phyloP scores from a whole-genome alignment of 2,797 vertebrate genomes.

The Sphenopsis melanotis region DNA sequence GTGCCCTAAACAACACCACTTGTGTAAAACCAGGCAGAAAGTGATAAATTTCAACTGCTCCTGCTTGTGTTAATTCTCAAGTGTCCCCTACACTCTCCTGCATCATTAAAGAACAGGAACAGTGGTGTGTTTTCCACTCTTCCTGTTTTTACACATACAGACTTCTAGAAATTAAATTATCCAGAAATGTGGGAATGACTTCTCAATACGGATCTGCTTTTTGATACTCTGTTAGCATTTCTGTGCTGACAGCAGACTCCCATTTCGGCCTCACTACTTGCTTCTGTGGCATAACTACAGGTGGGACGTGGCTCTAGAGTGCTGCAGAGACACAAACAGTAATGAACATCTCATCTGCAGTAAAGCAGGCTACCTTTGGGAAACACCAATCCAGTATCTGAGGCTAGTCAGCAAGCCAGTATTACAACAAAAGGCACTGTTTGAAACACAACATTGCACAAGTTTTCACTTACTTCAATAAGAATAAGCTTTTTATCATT shows the following conservation, averaged over 20 bases:
- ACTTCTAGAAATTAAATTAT: background rate
- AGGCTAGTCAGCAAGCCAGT: background rate
- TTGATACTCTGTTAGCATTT: background rate
- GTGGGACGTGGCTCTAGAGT: background rate
- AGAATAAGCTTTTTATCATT: constrained; percentile 85
- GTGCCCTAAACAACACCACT: background rate
- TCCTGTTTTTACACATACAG: fast-evolving
- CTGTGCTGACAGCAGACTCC: background rate
- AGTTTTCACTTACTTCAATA: constrained; percentile 83
- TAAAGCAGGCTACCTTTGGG: background rate
- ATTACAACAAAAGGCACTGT: background rate
- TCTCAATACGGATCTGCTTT: background rate
- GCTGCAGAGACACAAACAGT: background rate
- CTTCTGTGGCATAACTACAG: no score
- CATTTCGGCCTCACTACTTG: background rate
- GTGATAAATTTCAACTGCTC: background rate
- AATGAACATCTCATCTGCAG: background rate
- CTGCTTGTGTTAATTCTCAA: background rate
- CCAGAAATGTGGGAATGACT: background rate
- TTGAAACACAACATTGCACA: background rate
- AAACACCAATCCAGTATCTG: background rate
- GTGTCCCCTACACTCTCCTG: background rate
- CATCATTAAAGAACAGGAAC: background rate
- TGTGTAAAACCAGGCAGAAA: background rate
- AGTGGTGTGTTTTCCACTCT: background rate